Evolutionary conservation across 2,113 vertebrate species (phyloP), one percentile per base, ranked within the genome.

Genomic region (Etheostoma spectabile): DNA sequence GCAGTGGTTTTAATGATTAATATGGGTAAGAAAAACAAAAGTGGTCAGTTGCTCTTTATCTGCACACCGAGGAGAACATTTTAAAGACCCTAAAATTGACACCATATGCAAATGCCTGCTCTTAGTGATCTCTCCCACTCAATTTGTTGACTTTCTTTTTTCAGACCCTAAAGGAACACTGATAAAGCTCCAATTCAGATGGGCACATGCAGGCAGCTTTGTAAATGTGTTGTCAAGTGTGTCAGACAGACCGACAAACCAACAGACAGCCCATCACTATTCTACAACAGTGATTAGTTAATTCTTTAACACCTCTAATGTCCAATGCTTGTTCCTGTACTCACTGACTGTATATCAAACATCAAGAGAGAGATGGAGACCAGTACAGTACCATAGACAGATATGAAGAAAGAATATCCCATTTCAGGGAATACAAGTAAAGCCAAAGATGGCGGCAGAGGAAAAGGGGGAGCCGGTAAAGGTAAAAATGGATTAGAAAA

Each of bases 211-310:
- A 81, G 71, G 68, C 82, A 82, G 85, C 73, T 65, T 79, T 77
- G 78, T 80, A 78, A 78, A 89, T 64, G 14, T 59, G 79, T 80
- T 89, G 83, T 85, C 87, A 93, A 93, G 71, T 91, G 88, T 91
- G 86, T 88, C 86, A 88, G 46, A 85, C 67, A 90, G 77, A 42
- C 10, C 8, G 2, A 79, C 68, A 61, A 14, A 67, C 66, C 88
- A 80, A 83, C 88, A 89, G 91, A 89, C 79, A 64, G 55, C 81
- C 83, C 73, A 77, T 78, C 74, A 73, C 62, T 12, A 78, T 80
- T 89, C 80, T 59, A 71, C 60, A 62, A 80, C 78, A 76, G 67
- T 77, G 57, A 90, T 92, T 83, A 27, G 27, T 88, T 77, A 83
- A 85, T 77, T 74, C 79, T 86, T 87, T 59, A 88, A 90, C 86